Conservation (phyloP, 2,113 vertebrate species). For the Acanthochromis polyacanthus region DNA sequence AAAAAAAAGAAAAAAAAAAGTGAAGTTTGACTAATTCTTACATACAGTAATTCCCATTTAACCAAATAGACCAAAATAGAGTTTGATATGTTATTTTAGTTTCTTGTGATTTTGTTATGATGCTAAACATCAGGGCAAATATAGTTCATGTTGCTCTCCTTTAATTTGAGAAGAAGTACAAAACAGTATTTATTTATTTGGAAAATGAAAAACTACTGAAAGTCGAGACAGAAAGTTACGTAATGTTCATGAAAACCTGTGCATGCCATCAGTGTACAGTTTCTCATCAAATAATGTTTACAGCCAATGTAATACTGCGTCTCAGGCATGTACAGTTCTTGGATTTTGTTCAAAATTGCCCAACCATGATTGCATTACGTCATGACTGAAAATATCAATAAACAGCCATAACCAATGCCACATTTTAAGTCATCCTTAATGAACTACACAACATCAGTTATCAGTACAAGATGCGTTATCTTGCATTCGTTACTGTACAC, state of each 20-base stretch:
- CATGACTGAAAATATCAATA: slow-evolving; percentile 52
- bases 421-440: slow-evolving; percentile 44
- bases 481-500: slow-evolving; percentile 51
- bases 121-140: slow-evolving; percentile 49
- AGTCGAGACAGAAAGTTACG: slow-evolving; percentile 37
- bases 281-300: slow-evolving; percentile 56
- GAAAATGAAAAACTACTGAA: slow-evolving; percentile 56
- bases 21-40: slow-evolving; percentile 84
- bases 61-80: slow-evolving; percentile 76
- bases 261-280: slow-evolving; percentile 4
- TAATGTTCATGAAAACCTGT: slow-evolving; percentile 34
- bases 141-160: slow-evolving; percentile 42
- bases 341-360: slow-evolving; percentile 31
- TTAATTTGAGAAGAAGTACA: slow-evolving; percentile 58
- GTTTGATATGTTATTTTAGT: slow-evolving; percentile 53
- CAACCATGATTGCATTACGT: slow-evolving; percentile 19
- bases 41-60: slow-evolving; percentile 73
- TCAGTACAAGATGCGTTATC: slow-evolving; percentile 44
- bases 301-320: slow-evolving; percentile 49
- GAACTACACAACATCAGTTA: slow-evolving; percentile 56
- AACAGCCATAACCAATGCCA: slow-evolving; percentile 52
- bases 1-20: slow-evolving; percentile 74
- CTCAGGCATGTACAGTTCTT: slow-evolving; percentile 54
- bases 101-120: slow-evolving; percentile 39
- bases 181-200: slow-evolving; percentile 68